Evolutionary conservation across 2,113 vertebrate genomes (phyloP), one percentile per base, ranked within the genome.

Genomic region (Climacteris rufus): DNA sequence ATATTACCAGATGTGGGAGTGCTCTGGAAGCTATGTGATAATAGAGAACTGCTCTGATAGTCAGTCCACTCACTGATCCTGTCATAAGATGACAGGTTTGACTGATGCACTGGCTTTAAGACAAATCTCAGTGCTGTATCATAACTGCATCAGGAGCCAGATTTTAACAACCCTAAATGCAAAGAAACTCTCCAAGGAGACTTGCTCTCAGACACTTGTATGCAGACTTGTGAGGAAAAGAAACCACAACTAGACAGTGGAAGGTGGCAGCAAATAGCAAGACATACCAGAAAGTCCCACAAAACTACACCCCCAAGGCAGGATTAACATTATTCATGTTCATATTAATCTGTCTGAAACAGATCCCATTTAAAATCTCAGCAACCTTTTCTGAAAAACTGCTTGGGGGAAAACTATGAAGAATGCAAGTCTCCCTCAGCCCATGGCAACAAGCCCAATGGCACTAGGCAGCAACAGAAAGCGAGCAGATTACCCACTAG

Each of bases 361-460:
- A 0, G 91, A 94, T 86, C 72, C 47, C 8, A 3, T 78, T 90
- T 90, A 78, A 91, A 94, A 86, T 78, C 64, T 81, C 88, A 89
- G 80, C 71, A 91, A 94, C 63, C 87, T 93, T 86, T 80, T 88
- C 82, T 94, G 25, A 89, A 94, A 91, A 84, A 81, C 27, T 71
- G 83, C 93, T 93, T 82, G 76, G 60, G 84, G 79, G 53, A 83
- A 95, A 94, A 75, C 79, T 86, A 77, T 37, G 85, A 96, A 92
- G 96, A 96, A 97, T 95, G 79, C 60, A 49, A 94, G 76, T 78
- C 79, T 93, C 91, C 53, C 76, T 95, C 80, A 92, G 65, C 76
- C 96, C 90, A 94, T 97, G 92, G 96, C 96, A 96, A 96, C 92
- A 93, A 93, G 92, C 88, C 92, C 85, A 86, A 65, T 35, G 56